These are phyloP conservation scores for Brachypteracias leptosomus DNA, from an alignment of 2,113 vertebrate species.

Conservation along the genomic window DNA sequence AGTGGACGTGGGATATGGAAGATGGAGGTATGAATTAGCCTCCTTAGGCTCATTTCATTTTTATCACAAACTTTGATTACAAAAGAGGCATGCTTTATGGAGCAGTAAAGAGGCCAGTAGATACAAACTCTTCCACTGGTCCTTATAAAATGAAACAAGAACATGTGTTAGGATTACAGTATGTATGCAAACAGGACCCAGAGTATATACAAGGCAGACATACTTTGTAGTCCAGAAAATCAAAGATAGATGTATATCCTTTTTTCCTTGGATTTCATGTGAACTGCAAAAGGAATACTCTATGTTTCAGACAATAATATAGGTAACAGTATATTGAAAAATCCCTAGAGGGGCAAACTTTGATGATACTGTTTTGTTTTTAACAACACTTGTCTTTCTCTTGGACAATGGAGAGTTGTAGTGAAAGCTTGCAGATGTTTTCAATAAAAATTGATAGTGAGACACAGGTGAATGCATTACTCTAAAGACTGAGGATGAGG, in stretches of 20 bases:
- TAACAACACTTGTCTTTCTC: background rate
- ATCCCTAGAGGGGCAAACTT: background rate
- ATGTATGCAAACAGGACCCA: background rate
- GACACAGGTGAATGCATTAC: background rate
- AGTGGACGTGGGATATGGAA: background rate
- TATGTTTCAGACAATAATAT: background rate
- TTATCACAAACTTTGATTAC: slow-evolving; percentile 12
- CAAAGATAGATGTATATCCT: background rate
- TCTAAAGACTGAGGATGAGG: background rate
- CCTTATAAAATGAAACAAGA: slow-evolving; percentile 61
- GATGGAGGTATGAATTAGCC: slow-evolving; percentile 6
- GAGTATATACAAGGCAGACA: background rate
- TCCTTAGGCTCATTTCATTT: background rate
- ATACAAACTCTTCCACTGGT: slow-evolving; percentile 27
- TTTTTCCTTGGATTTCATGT: background rate
- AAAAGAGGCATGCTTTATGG: slow-evolving; percentile 10
- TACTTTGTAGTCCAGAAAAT: background rate
- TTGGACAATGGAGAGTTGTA: background rate
- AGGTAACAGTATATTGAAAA: background rate
- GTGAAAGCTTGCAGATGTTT: slow-evolving; percentile 2
- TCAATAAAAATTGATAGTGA: background rate
- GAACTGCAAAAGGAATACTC: background rate
- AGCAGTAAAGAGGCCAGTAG: slow-evolving; percentile 16
- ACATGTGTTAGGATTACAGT: slow-evolving; percentile 48
- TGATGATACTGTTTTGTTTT: background rate